Conservation (phyloP, 2,888 invertebrate species). For the Eupithecia inturbata region DNA sequence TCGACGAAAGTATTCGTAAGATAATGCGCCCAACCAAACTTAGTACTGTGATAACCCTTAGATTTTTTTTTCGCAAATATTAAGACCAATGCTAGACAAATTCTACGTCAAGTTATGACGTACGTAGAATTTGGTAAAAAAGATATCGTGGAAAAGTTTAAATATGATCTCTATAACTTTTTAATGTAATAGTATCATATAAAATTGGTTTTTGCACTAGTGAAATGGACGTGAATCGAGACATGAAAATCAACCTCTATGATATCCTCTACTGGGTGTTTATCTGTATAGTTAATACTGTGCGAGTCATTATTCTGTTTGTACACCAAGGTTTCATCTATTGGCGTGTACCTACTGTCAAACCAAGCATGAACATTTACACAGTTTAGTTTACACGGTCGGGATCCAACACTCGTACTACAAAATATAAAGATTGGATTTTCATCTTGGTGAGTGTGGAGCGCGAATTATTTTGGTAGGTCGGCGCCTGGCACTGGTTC, state of each 20-base stretch:
- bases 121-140: no score
- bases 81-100: no score
- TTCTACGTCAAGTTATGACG: no score
- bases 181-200: background rate
- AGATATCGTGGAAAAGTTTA: no score
- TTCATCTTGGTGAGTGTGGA: conserved; percentile 59
- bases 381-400: conserved; percentile 34
- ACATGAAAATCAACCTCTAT: background rate
- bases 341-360: background rate
- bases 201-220: background rate
- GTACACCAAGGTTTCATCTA: background rate
- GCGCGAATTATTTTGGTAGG: conserved; percentile 77
- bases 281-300: no score
- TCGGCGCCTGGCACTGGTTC: conserved; percentile 76
- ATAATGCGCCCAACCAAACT: no score
- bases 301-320: background rate
- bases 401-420: conserved; percentile 57
- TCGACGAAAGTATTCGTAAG: no score
- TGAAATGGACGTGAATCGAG: background rate
- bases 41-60: no score
- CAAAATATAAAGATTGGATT: conserved; percentile 47
- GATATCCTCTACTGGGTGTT: background rate
- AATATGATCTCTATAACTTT: no score
- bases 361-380: background rate
- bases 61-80: no score